Conservation (phyloP, 2,888 invertebrate species). For the Tetanocera ferruginea region DNA sequence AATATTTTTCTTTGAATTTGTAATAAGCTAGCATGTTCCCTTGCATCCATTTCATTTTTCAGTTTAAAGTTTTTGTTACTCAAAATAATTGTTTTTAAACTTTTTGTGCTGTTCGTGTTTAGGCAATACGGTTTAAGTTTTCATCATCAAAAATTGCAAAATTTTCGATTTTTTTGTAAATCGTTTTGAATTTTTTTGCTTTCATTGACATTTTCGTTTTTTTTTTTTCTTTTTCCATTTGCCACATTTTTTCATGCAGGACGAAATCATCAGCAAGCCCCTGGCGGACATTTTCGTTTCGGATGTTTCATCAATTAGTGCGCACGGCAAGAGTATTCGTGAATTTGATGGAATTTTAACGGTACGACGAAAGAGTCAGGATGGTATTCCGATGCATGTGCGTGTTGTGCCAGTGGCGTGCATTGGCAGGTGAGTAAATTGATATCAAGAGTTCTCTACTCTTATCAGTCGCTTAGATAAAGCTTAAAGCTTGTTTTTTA, state of each 20-base stretch:
- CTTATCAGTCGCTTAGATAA: too few species aligned
- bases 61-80: too few species aligned
- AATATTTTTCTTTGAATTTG: neutral
- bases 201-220: neutral
- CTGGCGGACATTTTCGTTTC: slow-evolving; percentile 68
- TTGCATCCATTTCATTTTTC: neutral
- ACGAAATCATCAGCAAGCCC: slow-evolving; percentile 69
- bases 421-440: slow-evolving; percentile 73
- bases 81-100: too few species aligned
- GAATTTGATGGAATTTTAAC: slow-evolving; percentile 85
- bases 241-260: slow-evolving; percentile 53
- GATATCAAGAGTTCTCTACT: too few species aligned
- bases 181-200: too few species aligned
- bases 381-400: slow-evolving; percentile 82
- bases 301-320: slow-evolving; percentile 72
- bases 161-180: too few species aligned
- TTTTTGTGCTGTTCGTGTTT: too few species aligned
- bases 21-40: neutral
- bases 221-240: neutral
- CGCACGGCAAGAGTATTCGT: slow-evolving; percentile 76
- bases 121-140: too few species aligned
- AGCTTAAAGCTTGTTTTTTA: too few species aligned
- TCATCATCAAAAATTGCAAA: too few species aligned
- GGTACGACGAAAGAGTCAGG: slow-evolving; percentile 82
- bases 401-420: slow-evolving; percentile 83